These are phyloP conservation scores for Steinernema hermaphroditum DNA, from an alignment of 2,888 invertebrate genomes.

Conservation along the genomic window DNA sequence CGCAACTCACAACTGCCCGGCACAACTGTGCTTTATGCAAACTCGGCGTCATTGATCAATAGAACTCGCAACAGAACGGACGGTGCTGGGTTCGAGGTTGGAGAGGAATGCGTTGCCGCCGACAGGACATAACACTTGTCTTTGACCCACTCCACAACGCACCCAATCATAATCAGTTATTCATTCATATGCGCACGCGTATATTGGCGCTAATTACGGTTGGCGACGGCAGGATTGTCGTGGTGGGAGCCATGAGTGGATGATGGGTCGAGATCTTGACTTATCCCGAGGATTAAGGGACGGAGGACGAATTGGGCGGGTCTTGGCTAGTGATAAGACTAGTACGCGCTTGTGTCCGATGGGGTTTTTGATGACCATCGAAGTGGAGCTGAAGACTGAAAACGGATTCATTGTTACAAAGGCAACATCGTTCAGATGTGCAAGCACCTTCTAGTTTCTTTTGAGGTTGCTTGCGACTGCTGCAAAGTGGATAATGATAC, in stretches of 20 bases:
- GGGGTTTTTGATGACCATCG: no score
- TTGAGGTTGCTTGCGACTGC: no score
- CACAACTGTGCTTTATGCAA: not conserved
- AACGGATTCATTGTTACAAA: no score
- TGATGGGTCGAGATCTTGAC: not conserved
- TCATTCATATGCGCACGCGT: constrained; percentile 19
- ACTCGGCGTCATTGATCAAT: constrained; percentile 6
- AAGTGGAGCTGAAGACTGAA: no score
- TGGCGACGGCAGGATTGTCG: not conserved
- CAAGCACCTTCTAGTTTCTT: no score
- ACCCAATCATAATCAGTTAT: constrained; percentile 13
- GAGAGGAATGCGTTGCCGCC: not conserved
- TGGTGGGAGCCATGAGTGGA: not conserved
- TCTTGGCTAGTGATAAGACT: no score
- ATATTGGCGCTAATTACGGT: constrained; percentile 10
- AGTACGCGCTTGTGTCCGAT: no score
- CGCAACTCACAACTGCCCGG: constrained; percentile 4
- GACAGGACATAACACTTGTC: constrained; percentile 26
- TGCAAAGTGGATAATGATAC: no score
- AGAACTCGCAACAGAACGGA: not conserved
- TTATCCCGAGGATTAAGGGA: no score
- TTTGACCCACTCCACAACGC: not conserved
- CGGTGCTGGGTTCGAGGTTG: not conserved
- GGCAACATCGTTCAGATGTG: no score
- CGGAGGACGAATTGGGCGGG: no score